These are phyloP conservation scores for Apomyelois bistriatella DNA, from an alignment of 2,888 invertebrate species.

Conservation along the genomic window DNA sequence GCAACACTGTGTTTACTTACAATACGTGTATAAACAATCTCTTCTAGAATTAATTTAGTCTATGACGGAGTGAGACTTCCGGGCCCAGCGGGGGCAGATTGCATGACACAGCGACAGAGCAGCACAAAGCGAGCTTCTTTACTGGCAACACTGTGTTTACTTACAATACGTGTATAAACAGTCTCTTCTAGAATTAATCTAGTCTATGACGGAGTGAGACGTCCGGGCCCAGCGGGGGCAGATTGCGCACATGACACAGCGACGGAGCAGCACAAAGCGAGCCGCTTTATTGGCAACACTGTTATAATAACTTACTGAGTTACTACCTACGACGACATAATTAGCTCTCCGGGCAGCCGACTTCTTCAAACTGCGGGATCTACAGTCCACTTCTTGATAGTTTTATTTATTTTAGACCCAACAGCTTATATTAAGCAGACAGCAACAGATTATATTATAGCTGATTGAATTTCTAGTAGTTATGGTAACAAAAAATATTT, in stretches of 20 bases:
- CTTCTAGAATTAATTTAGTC: too few relatives aligned
- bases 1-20: slow-evolving; percentile 3
- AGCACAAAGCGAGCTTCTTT: slow-evolving; percentile 17
- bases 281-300: slow-evolving; percentile 11
- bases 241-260: slow-evolving; percentile 75
- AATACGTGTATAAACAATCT: too few relatives aligned
- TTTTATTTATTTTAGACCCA: neutral
- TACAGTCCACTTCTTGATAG: neutral
- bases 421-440: too few relatives aligned
- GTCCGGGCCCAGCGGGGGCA: slow-evolving; percentile 65
- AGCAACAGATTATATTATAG: too few relatives aligned
- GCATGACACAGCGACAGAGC: slow-evolving; percentile 60
- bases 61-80: too few relatives aligned
- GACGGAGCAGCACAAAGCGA: slow-evolving; percentile 27
- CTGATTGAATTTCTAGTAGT: too few relatives aligned
- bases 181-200: too few relatives aligned
- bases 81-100: too few relatives aligned
- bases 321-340: slow-evolving; percentile 9
- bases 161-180: too few relatives aligned
- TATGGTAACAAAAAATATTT: too few relatives aligned
- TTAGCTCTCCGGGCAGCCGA: slow-evolving; percentile 6
- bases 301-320: slow-evolving; percentile 10
- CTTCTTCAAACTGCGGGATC: neutral
- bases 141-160: slow-evolving; percentile 13
- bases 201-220: too few relatives aligned